These are phyloP conservation scores for sheep (Ovis aries) DNA, from an alignment of 2,113 vertebrate species.

Conservation along the genomic window ARS-UI_Ramb_v3.0 NC_056055.1:239313001-239313500, in stretches of 20 bases:
- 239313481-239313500: too few species aligned
- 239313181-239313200: not conserved
- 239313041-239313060: not conserved
- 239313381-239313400: not conserved
- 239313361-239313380: not conserved
- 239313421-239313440: not conserved
- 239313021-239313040: not conserved
- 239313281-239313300: not conserved
- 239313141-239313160: not conserved
- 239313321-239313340: not conserved
- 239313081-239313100: not conserved
- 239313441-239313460: not conserved
- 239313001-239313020: not conserved
- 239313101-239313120: not conserved
- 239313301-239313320: not conserved
- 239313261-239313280: not conserved
- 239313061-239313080: not conserved
- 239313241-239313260: not conserved
- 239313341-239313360: not conserved
- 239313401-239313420: not conserved
- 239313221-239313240: not conserved
- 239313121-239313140: not conserved
- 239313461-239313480: not conserved
- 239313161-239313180: not conserved
- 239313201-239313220: not conserved